Percentiles rank a stretch among this genome's conserved stretches.
phyloP scores from a whole-genome alignment of 2,888 invertebrate species.

The Yponomeuta sedellus region DNA sequence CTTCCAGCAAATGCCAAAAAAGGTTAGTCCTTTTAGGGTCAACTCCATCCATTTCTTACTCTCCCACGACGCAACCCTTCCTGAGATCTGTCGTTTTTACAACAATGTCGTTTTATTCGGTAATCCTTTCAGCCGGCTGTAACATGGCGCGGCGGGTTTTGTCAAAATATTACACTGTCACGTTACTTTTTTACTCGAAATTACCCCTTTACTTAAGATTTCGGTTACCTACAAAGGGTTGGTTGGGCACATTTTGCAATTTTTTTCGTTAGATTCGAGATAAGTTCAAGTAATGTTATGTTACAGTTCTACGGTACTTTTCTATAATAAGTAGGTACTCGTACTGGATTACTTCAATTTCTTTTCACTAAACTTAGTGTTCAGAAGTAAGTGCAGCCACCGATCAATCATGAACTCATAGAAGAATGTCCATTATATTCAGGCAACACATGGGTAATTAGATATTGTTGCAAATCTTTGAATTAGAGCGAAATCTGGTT shows the following conservation, averaged over 20 bases:
- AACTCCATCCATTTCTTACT: constrained; percentile 14
- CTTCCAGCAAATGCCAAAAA: no score
- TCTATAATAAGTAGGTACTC: no score
- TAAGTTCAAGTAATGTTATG: constrained; percentile 46
- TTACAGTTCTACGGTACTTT: constrained; percentile 17
- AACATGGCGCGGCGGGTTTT: constrained; percentile 64
- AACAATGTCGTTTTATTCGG: constrained; percentile 27
- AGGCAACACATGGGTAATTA: no score
- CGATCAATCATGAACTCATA: no score
- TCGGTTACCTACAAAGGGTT: constrained; percentile 38
- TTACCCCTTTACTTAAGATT: constrained; percentile 44
- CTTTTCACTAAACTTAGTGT: no score
- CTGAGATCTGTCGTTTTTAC: constrained; percentile 26
- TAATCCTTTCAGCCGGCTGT: constrained; percentile 39
- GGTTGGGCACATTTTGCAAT: constrained; percentile 37
- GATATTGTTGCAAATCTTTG: no score
- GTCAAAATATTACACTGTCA: constrained; percentile 69
- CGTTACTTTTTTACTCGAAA: constrained; percentile 45
- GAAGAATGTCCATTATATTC: no score
- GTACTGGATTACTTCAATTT: no score
- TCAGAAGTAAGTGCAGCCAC: no score
- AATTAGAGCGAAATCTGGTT: no score
- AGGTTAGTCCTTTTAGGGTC: no score
- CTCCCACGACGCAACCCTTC: constrained; percentile 6
- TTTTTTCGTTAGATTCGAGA: constrained; percentile 54